Conservation (phyloP, 2,113 vertebrate genomes). For the Blennius ocellaris region DNA sequence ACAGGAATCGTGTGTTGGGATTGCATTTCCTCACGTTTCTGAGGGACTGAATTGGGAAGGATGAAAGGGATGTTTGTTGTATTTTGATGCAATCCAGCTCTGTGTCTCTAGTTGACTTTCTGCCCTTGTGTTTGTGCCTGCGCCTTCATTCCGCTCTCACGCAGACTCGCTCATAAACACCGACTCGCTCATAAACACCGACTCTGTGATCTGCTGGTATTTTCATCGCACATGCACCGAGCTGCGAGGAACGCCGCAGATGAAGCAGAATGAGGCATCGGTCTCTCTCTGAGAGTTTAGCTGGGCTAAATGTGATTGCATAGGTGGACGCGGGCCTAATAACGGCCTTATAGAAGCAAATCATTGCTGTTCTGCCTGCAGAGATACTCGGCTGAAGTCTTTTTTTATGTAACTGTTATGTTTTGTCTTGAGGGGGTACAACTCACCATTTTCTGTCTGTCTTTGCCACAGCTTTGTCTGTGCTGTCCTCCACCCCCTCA, state of each 20-base stretch:
- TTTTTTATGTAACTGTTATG: slow-evolving; percentile 54
- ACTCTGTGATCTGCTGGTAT: slow-evolving; percentile 20
- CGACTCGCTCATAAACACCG: slow-evolving; percentile 23
- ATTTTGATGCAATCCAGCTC: slow-evolving; percentile 32
- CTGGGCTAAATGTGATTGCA: slow-evolving; percentile 53
- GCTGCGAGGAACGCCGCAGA: slow-evolving; percentile 35
- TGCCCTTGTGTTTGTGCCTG: slow-evolving; percentile 22
- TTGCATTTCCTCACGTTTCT: slow-evolving; percentile 12
- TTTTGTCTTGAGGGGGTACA: slow-evolving; percentile 64
- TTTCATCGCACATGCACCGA: slow-evolving; percentile 1
- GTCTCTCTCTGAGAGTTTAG: slow-evolving; percentile 47
- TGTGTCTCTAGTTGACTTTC: not conserved
- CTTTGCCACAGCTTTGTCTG: slow-evolving; percentile 27
- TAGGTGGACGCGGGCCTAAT: slow-evolving; percentile 61
- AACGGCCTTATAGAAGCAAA: slow-evolving; percentile 45
- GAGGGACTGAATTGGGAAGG: slow-evolving; percentile 34
- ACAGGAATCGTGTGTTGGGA: slow-evolving; percentile 45
- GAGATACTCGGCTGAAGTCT: slow-evolving; percentile 37
- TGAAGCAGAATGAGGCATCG: slow-evolving; percentile 42
- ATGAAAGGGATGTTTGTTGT: slow-evolving; percentile 56
- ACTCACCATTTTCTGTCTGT: slow-evolving; percentile 54
- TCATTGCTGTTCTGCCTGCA: slow-evolving; percentile 47
- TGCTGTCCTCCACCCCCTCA: too few relatives aligned
- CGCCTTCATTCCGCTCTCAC: slow-evolving; percentile 34
- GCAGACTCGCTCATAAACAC: slow-evolving; percentile 28